phyloP scores from a whole-genome alignment of 2,797 vertebrate genomes.

The Thaleichthys pacificus region DNA sequence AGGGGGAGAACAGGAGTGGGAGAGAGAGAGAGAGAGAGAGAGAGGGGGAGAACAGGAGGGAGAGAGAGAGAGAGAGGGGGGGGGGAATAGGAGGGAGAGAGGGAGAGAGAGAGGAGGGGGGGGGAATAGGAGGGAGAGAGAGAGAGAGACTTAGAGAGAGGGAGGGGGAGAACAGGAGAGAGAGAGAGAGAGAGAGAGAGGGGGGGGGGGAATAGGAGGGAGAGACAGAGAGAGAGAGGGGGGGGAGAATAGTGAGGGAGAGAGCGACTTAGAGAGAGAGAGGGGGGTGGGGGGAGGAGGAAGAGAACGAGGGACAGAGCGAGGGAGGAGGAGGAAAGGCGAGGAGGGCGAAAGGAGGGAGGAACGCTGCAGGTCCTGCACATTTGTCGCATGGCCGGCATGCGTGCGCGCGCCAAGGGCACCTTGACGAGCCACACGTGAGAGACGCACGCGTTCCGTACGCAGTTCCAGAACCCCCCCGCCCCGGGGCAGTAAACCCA shows the following conservation, averaged over 20 bases:
- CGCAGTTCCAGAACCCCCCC: constrained; percentile 55
- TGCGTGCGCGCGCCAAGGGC: constrained; percentile 54
- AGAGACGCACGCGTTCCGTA: constrained; percentile 60
- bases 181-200: background rate
- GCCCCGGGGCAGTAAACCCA: constrained; percentile 27
- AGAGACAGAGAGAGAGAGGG: background rate
- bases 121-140: background rate
- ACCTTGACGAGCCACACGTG: constrained; percentile 59
- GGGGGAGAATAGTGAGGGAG: too few species aligned
- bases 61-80: background rate
- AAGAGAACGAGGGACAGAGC: background rate
- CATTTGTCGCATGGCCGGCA: constrained; percentile 4
- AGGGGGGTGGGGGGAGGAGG: too few species aligned
- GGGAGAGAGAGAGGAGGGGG: too few species aligned
- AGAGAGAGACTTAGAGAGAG: constrained; percentile 5
- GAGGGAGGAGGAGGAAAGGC: background rate
- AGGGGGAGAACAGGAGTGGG: too few species aligned
- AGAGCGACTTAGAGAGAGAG: too few species aligned
- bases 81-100: too few species aligned
- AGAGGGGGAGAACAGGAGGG: background rate
- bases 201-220: too few species aligned
- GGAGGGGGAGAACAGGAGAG: background rate
- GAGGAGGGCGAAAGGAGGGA: background rate
- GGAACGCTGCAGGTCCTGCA: constrained; percentile 4
- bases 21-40: too few species aligned